A percentile compares a stretch with the other conserved stretches of the same genome.
These are phyloP conservation scores for Excalfactoria chinensis DNA, from an alignment of 2,113 vertebrate genomes.

Conservation along the genomic window DNA sequence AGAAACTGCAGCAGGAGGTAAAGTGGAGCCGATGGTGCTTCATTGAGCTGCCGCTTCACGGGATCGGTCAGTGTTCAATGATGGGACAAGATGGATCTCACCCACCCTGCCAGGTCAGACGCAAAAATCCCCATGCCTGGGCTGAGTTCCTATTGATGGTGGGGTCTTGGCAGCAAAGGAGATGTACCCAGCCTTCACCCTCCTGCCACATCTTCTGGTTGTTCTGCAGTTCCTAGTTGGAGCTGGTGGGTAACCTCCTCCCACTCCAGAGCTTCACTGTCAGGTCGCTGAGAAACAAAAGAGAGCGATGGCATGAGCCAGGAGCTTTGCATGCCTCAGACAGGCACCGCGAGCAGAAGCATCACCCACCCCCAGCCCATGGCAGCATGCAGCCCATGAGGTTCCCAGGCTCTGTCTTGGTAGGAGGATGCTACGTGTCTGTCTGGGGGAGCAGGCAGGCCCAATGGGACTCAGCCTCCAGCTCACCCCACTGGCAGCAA, in stretches of 20 bases:
- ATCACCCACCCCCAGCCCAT: neutral
- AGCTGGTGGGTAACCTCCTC: conserved; percentile 69
- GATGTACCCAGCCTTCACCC: neutral
- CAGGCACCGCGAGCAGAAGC: neutral
- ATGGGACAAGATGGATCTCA: neutral
- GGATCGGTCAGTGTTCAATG: neutral
- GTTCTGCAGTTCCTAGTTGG: conserved; percentile 57
- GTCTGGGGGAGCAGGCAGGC: neutral
- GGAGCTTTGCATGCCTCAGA: neutral
- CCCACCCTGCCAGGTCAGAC: neutral
- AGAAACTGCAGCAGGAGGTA: neutral
- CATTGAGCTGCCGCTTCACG: neutral
- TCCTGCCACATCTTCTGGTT: neutral
- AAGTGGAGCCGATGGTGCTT: neutral
- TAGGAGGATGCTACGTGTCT: neutral
- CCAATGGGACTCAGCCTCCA: conserved; percentile 35
- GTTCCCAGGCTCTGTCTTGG: neutral
- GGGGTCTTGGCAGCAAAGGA: neutral
- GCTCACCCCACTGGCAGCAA: neutral
- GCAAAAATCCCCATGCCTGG: neutral
- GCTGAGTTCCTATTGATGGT: neutral
- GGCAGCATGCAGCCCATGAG: conserved; percentile 37
- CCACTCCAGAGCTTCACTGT: conserved; percentile 93
- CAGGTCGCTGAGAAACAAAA: conserved; percentile 85
- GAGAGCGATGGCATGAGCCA: conserved; percentile 26